These are phyloP conservation scores for Baryphthengus martii DNA, from an alignment of 2,113 vertebrate species.

Conservation along the genomic window DNA sequence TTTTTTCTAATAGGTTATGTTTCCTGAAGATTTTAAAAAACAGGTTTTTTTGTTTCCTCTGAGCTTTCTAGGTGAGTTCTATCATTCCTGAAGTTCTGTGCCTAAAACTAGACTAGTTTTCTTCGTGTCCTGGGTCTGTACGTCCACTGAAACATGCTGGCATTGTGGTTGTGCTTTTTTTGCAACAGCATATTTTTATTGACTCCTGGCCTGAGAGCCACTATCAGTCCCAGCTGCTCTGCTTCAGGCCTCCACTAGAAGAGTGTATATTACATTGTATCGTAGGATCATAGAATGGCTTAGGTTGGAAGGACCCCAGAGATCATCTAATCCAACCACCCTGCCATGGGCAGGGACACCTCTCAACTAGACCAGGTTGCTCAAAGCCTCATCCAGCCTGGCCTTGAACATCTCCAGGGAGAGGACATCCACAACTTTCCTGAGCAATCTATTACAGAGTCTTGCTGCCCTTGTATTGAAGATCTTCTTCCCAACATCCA, in stretches of 20 bases:
- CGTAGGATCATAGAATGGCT: no score
- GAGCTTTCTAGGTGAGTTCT: not conserved
- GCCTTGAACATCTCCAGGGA: no score
- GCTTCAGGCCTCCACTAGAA: not conserved
- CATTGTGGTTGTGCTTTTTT: not conserved
- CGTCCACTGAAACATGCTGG: not conserved
- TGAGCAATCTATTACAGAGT: no score
- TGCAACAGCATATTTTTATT: not conserved
- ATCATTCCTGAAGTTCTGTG: not conserved
- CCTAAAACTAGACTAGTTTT: not conserved
- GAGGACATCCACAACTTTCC: no score
- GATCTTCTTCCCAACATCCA: no score
- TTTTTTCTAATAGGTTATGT: not conserved
- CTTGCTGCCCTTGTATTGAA: no score
- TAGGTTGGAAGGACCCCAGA: no score
- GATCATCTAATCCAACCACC: no score
- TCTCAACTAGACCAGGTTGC: no score
- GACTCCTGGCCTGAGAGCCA: not conserved
- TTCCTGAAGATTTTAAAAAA: not conserved
- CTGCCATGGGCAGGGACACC: no score
- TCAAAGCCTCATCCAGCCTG: no score
- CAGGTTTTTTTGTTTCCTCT: not conserved
- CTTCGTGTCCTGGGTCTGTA: not conserved
- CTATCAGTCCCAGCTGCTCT: not conserved
- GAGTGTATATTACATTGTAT: not conserved